Conservation (phyloP, 2,888 invertebrate genomes). For the Tanytarsus gracilentus region DNA sequence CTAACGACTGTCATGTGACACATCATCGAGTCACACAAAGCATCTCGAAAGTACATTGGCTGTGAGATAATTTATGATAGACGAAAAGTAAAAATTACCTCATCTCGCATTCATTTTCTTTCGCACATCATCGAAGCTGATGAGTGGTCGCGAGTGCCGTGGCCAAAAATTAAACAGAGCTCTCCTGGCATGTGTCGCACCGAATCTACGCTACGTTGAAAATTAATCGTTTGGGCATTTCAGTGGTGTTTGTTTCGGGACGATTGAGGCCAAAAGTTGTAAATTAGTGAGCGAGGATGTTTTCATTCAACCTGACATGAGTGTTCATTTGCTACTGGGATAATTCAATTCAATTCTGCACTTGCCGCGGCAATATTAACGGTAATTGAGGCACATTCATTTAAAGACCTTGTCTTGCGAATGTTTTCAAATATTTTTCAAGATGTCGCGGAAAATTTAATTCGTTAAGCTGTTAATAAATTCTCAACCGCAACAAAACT, state of each 20-base stretch:
- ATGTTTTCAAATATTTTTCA: no score
- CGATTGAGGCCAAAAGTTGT: constrained; percentile 14
- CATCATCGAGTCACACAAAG: not conserved
- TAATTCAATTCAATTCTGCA: constrained; percentile 10
- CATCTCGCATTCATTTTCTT: constrained; percentile 22
- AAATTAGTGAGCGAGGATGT: constrained; percentile 11
- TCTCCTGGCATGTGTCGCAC: not conserved
- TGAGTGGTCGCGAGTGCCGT: constrained; percentile 17
- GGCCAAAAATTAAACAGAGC: not conserved
- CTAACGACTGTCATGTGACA: not conserved
- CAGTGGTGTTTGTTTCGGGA: no score
- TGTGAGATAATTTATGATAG: not conserved
- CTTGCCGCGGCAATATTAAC: not conserved
- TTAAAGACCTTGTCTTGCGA: no score
- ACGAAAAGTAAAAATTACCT: constrained; percentile 18
- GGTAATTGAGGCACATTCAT: constrained; percentile 3
- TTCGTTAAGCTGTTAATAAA: no score
- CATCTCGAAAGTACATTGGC: not conserved
- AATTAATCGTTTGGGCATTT: constrained; percentile 22
- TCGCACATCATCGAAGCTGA: constrained; percentile 5
- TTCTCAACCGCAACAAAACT: no score
- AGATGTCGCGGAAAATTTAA: no score
- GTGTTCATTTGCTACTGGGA: constrained; percentile 13
- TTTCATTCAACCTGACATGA: not conserved
- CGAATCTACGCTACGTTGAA: not conserved